These are phyloP conservation scores for Craseonycteris thonglongyai DNA, from an alignment of 2,113 vertebrate genomes.

Conservation along the genomic window DNA sequence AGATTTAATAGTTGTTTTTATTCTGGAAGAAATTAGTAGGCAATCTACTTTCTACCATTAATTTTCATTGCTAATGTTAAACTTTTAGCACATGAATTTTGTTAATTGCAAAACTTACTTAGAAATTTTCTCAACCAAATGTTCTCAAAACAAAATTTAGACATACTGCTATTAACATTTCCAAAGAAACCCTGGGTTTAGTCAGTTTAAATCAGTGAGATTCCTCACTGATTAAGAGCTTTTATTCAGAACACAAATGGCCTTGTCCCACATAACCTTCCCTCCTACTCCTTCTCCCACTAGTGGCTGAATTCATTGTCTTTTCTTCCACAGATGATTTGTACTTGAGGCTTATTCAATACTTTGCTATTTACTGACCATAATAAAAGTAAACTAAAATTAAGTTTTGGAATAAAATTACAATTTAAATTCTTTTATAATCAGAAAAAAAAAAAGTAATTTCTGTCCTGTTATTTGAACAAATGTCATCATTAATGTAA, in stretches of 20 bases:
- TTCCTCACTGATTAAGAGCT: not conserved
- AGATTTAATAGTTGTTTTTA: slow-evolving; percentile 26
- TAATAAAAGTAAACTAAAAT: not conserved
- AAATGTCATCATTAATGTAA: slow-evolving; percentile 4
- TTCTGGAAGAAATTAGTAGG: not conserved
- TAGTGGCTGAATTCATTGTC: not conserved
- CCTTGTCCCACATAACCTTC: not conserved
- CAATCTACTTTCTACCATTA: not conserved
- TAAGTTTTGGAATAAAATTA: slow-evolving; percentile 15
- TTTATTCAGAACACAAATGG: slow-evolving; percentile 3
- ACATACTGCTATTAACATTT: not conserved
- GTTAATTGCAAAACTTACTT: slow-evolving; percentile 1
- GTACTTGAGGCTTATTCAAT: not conserved
- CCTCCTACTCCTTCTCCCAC: not conserved
- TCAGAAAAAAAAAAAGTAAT: not conserved
- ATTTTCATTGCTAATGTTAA: slow-evolving; percentile 18
- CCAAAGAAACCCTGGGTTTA: not conserved
- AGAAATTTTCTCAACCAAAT: slow-evolving; percentile 23
- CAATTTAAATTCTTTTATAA: not conserved
- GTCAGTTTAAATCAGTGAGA: slow-evolving; percentile 14
- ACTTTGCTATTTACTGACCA: not conserved
- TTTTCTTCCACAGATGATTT: slow-evolving; percentile 20
- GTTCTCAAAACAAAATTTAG: slow-evolving; percentile 47
- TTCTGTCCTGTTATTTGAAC: not conserved
- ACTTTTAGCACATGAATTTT: slow-evolving; percentile 21